These are phyloP conservation scores for Seira ritae DNA, from an alignment of 2,888 invertebrate species.

Conservation along the genomic window DNA sequence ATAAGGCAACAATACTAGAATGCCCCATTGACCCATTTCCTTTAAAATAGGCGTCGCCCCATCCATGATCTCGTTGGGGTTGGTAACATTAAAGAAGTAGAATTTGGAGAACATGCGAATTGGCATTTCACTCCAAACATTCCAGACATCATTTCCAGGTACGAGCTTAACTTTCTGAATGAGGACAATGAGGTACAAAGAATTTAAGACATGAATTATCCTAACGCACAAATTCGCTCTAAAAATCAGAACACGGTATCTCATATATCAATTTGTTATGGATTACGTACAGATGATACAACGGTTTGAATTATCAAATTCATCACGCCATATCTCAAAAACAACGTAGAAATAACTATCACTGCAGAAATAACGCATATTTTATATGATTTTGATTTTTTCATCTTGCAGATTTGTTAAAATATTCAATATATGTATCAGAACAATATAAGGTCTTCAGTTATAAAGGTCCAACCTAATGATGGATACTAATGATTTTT, in stretches of 20 bases:
- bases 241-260: no score
- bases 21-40: no score
- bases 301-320: conserved; percentile 32
- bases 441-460: no score
- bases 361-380: conserved; percentile 9
- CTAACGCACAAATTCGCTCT: no score
- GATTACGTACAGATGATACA: conserved; percentile 29
- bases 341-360: conserved; percentile 9
- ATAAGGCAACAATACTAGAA: no score
- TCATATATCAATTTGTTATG: no score
- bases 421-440: no score
- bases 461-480: no score
- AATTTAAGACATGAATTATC: no score
- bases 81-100: conserved; percentile 72
- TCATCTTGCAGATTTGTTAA: conserved; percentile 34
- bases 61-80: conserved; percentile 60
- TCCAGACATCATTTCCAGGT: conserved; percentile 71
- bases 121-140: conserved; percentile 71
- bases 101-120: conserved; percentile 70
- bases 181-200: no score
- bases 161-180: conserved; percentile 68
- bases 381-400: conserved; percentile 31
- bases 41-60: conserved; percentile 68
- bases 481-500: no score
- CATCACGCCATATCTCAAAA: conserved; percentile 44